These are phyloP conservation scores for Speoplatyrhinus poulsoni DNA, from an alignment of 2,113 vertebrate species.

Conservation along the genomic window DNA sequence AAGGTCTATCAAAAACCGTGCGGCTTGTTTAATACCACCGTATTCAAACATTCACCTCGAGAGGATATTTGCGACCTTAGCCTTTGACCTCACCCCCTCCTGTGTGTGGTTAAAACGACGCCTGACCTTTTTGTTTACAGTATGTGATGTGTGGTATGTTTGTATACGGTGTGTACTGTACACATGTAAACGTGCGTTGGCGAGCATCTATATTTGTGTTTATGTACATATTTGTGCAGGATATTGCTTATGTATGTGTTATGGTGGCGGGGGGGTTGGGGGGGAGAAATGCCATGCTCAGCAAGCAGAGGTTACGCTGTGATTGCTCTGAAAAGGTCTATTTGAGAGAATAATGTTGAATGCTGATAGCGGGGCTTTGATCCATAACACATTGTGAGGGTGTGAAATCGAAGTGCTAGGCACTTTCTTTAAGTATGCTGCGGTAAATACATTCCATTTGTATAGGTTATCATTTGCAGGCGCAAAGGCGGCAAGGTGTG, in stretches of 20 bases:
- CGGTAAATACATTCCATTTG: constrained; percentile 53
- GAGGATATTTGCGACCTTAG: constrained; percentile 34
- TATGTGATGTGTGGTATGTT: constrained; percentile 22
- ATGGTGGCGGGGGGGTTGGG: constrained; percentile 9
- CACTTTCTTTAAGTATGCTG: constrained; percentile 57
- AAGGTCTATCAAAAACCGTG: constrained; percentile 17
- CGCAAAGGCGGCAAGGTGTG: constrained; percentile 47
- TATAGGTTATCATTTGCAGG: constrained; percentile 42
- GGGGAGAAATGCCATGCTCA: constrained; percentile 21
- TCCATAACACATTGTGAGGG: constrained; percentile 63
- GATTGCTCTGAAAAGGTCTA: constrained; percentile 46
- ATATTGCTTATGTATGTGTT: constrained; percentile 42
- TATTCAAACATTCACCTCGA: constrained; percentile 24
- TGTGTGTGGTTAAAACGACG: constrained; percentile 7
- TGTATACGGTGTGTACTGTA: not conserved
- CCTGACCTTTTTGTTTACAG: constrained; percentile 30
- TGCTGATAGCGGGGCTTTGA: constrained; percentile 69
- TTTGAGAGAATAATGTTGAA: constrained; percentile 58
- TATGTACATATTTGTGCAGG: not conserved
- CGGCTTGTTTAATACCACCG: constrained; percentile 3
- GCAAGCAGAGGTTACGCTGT: constrained; percentile 47
- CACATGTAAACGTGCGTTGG: not conserved
- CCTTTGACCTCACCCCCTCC: constrained; percentile 37
- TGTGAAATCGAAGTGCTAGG: constrained; percentile 62
- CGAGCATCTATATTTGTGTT: constrained; percentile 14